phyloP scores from a whole-genome alignment of 2,113 vertebrate genomes.

The Lepus timidus region DNA sequence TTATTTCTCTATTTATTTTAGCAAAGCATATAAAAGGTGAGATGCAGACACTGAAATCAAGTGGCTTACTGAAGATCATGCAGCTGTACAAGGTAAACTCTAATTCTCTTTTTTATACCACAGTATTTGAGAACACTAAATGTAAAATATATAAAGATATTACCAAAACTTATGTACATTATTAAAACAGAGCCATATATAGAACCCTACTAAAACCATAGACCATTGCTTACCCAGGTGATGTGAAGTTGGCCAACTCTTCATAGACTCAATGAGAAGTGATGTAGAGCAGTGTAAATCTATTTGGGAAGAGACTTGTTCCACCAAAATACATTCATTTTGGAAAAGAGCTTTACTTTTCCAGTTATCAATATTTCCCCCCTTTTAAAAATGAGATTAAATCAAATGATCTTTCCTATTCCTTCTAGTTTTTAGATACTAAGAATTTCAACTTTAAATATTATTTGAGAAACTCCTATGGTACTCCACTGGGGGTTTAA shows the following conservation, averaged over 20 bases:
- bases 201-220: background rate
- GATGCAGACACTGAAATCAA: background rate
- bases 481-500: background rate
- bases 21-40: slow-evolving; percentile 33
- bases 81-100: background rate
- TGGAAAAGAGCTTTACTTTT: slow-evolving; percentile 13
- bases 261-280: background rate
- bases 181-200: background rate
- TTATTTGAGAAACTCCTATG: background rate
- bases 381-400: background rate
- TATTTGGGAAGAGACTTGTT: background rate
- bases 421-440: slow-evolving; percentile 4
- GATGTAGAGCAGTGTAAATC: background rate
- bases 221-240: background rate
- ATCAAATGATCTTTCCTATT: background rate
- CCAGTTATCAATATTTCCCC: background rate
- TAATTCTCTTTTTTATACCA: background rate
- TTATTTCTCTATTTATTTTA: slow-evolving; percentile 25
- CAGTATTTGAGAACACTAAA: background rate
- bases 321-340: background rate
- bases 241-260: background rate
- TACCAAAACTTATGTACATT: background rate
- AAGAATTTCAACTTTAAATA: background rate
- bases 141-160: background rate
- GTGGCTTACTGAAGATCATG: background rate